phyloP scores from a whole-genome alignment of 2,797 vertebrate genomes.

The Saxicola maurus region DNA sequence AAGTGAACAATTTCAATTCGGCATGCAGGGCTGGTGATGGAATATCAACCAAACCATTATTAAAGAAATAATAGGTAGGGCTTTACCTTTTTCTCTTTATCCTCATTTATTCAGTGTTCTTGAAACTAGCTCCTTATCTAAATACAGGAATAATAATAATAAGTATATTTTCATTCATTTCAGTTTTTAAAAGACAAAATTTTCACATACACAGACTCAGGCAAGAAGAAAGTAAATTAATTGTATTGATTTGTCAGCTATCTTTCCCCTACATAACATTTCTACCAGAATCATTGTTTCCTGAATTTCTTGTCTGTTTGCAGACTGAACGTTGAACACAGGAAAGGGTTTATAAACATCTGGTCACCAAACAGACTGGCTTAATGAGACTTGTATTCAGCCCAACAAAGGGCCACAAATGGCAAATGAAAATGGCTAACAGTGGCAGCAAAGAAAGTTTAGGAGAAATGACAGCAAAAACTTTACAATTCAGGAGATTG shows the following conservation, averaged over 20 bases:
- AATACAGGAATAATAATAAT: background rate
- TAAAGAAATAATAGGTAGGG: background rate
- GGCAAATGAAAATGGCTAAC: background rate
- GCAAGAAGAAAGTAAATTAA: background rate
- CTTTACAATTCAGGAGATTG: background rate
- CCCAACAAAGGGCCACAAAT: background rate
- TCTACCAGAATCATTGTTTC: background rate
- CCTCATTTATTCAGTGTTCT: background rate
- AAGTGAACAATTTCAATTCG: background rate
- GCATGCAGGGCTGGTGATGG: fast-evolving
- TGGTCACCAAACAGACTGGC: background rate
- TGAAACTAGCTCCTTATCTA: background rate
- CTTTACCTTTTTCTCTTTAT: background rate
- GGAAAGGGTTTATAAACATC: background rate
- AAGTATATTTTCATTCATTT: background rate
- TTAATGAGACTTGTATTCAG: background rate
- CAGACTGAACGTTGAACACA: background rate
- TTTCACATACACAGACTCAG: background rate
- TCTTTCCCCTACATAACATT: background rate
- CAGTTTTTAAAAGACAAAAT: background rate
- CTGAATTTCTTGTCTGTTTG: background rate
- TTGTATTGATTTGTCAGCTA: background rate
- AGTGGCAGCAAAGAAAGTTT: background rate
- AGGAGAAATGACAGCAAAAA: background rate
- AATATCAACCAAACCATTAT: background rate